Percentiles rank a stretch among this genome's conserved stretches.
These are phyloP conservation scores for Drosophila sp. DNA, from an alignment of 1,140 invertebrate genomes.

Conservation along the genomic window DNA sequence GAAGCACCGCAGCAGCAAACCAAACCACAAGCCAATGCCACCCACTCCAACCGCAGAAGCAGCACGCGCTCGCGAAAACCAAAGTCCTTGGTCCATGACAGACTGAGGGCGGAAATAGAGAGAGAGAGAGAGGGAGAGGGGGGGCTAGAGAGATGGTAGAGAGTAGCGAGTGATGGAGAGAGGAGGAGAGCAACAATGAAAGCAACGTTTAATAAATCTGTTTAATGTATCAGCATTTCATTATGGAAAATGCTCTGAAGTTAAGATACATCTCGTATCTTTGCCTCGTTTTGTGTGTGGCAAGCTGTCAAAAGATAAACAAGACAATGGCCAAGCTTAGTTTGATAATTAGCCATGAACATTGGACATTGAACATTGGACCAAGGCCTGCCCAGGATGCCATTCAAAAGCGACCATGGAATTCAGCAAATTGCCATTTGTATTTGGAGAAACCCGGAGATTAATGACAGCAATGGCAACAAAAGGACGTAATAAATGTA, in stretches of 20 bases:
- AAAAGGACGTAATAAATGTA: constrained; percentile 4
- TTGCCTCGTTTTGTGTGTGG: constrained; percentile 18
- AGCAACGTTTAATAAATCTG: constrained; percentile 77
- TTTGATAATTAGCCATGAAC: constrained; percentile 64
- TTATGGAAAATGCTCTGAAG: constrained; percentile 58
- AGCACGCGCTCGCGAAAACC: constrained; percentile 18
- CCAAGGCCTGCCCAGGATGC: not conserved
- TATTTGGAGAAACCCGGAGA: constrained; percentile 6
- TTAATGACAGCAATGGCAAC: constrained; percentile 4
- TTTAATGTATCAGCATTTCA: constrained; percentile 80
- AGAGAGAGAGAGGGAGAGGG: not conserved
- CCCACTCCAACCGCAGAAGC: constrained; percentile 13
- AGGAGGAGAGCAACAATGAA: constrained; percentile 24
- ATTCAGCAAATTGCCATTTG: constrained; percentile 3
- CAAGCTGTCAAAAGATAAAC: constrained; percentile 49
- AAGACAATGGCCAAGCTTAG: constrained; percentile 33
- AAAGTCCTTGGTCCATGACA: constrained; percentile 10
- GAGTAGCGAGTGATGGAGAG: not conserved
- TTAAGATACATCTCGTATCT: constrained; percentile 7
- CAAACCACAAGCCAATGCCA: constrained; percentile 22
- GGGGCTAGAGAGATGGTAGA: no score
- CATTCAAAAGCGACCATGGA: not conserved
- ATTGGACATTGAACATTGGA: no score
- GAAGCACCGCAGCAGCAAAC: not conserved
- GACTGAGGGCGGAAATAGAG: not conserved